Evolutionary conservation across 2,797 vertebrate species (phyloP).

Genomic region (Mareca penelope): DNA sequence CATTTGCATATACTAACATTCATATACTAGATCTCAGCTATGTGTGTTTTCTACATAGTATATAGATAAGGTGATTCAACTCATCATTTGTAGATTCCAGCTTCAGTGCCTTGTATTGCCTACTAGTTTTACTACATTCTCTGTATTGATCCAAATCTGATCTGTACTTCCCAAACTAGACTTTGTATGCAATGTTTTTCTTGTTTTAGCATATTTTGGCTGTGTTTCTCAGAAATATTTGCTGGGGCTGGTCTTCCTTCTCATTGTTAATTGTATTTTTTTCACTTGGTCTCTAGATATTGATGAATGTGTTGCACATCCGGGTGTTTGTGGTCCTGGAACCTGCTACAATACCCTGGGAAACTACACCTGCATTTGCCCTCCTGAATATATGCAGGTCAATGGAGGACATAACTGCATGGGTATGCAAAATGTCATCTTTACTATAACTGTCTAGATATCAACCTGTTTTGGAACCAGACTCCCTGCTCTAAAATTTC

Average conservation of each 20-base stretch:
- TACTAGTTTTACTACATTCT: background rate
- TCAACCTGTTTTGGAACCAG: background rate
- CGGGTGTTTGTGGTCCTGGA: conserved; percentile 84
- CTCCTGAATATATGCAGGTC: conserved; percentile 84
- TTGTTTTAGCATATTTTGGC: background rate
- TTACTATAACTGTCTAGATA: background rate
- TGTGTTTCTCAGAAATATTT: background rate
- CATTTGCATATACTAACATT: background rate
- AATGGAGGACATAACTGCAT: conserved; percentile 84
- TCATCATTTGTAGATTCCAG: background rate
- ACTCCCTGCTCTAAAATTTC: background rate
- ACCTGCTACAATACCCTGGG: conserved; percentile 88
- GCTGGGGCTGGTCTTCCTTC: background rate
- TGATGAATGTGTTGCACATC: conserved; percentile 83
- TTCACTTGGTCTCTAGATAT: conserved; percentile 75
- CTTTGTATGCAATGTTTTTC: background rate
- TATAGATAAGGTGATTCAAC: background rate
- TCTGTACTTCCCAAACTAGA: background rate
- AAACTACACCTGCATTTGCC: conserved; percentile 85
- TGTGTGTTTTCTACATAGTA: background rate
- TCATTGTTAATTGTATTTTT: background rate
- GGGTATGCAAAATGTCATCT: conserved; percentile 72
- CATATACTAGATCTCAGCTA: background rate
- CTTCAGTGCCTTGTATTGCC: background rate
- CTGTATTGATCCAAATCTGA: background rate